These are phyloP conservation scores for Heloderma charlesbogerti DNA, from an alignment of 2,113 vertebrate species.

Conservation along the genomic window DNA sequence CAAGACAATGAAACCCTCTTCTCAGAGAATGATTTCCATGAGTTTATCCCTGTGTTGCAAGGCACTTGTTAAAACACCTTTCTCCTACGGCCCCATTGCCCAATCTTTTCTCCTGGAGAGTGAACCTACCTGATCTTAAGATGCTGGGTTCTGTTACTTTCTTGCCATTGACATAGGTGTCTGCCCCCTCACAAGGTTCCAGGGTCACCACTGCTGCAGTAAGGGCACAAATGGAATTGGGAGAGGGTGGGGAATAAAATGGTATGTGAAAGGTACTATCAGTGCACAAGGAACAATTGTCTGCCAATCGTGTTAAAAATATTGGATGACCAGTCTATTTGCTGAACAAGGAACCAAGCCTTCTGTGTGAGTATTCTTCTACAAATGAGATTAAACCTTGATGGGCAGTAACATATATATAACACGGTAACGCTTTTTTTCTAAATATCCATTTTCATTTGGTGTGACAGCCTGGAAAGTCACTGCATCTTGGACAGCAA, in stretches of 20 bases:
- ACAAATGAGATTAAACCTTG: background rate
- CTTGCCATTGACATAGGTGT: constrained; percentile 97
- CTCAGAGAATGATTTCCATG: background rate
- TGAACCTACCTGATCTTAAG: constrained; percentile 89
- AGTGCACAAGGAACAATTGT: background rate
- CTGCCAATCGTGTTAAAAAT: background rate
- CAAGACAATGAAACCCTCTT: background rate
- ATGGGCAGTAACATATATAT: background rate
- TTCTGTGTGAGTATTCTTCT: background rate
- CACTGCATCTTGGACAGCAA: background rate
- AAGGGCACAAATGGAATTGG: rapidly evolving
- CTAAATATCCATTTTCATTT: background rate
- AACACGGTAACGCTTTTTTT: background rate
- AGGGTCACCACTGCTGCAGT: constrained; percentile 85
- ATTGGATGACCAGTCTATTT: background rate
- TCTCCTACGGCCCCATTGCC: background rate
- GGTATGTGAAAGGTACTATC: background rate
- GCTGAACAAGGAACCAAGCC: background rate
- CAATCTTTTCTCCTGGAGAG: background rate
- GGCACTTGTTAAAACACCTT: background rate
- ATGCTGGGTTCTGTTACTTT: constrained; percentile 91
- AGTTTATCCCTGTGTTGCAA: background rate
- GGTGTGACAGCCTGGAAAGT: background rate
- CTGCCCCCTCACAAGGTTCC: constrained; percentile 93
- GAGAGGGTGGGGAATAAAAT: background rate